phyloP scores from a whole-genome alignment of 2,797 vertebrate genomes.

The Danio jaintianensis region DNA sequence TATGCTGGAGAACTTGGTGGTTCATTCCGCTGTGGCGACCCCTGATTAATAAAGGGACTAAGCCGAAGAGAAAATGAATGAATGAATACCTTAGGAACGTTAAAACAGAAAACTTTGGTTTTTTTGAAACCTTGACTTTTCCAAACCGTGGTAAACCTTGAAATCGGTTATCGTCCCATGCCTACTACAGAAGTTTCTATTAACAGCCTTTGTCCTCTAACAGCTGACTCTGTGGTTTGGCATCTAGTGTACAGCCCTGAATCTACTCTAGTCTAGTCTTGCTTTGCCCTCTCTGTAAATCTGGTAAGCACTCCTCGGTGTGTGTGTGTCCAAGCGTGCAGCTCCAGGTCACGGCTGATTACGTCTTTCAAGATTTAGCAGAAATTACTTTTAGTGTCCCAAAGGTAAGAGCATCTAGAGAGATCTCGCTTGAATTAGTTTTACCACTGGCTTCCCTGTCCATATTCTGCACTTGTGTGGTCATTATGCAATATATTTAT shows the following conservation, averaged over 20 bases:
- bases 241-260: not conserved
- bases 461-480: conserved; percentile 15
- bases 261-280: not conserved
- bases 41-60: too few species aligned
- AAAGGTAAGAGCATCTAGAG: conserved; percentile 2
- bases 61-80: too few species aligned
- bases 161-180: too few species aligned
- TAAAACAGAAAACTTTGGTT: too few species aligned
- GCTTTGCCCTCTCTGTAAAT: not conserved
- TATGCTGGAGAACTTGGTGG: too few species aligned
- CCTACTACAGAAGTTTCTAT: too few species aligned
- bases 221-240: not conserved
- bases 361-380: conserved; percentile 23
- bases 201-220: not conserved
- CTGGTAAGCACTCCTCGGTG: not conserved
- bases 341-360: conserved; percentile 31
- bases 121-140: too few species aligned
- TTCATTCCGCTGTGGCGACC: too few species aligned
- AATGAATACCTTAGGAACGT: too few species aligned
- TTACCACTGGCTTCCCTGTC: not conserved
- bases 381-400: conserved; percentile 17
- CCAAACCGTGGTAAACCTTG: too few species aligned
- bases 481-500: conserved; percentile 4
- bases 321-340: conserved; percentile 13
- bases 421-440: conserved; percentile 23